Conservation (phyloP, 1,140 invertebrate genomes). For the Aplysia californica region DNA sequence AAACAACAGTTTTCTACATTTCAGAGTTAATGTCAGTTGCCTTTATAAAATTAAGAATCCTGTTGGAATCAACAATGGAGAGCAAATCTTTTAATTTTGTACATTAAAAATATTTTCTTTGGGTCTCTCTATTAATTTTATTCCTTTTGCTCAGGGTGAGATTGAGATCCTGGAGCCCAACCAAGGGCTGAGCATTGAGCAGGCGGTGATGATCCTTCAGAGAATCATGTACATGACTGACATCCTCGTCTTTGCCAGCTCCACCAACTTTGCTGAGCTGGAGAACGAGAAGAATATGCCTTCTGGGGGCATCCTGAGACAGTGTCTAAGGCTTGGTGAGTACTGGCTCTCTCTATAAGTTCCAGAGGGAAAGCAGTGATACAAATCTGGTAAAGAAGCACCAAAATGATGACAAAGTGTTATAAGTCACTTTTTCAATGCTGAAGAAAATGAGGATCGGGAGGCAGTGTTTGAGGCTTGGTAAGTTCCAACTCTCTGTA, state of each 20-base stretch:
- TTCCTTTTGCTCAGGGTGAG: constrained; percentile 82
- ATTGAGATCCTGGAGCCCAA: constrained; percentile 98
- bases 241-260: constrained; percentile 97
- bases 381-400: no score
- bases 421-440: no score
- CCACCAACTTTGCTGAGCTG: constrained; percentile 95
- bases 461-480: no score
- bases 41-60: no score
- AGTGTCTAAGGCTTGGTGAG: constrained; percentile 93
- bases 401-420: no score
- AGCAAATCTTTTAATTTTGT: background rate
- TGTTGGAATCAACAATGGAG: no score
- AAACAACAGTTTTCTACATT: no score
- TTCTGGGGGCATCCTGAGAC: constrained; percentile 96
- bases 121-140: background rate
- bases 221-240: constrained; percentile 98
- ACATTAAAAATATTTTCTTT: background rate
- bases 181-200: constrained; percentile 97
- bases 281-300: constrained; percentile 99
- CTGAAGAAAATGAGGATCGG: no score
- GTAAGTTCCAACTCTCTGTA: no score
- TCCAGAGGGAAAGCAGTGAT: background rate
- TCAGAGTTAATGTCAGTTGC: no score
- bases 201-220: constrained; percentile 96
- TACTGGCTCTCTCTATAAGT: background rate